Conservation (phyloP, 2,113 vertebrate genomes). For the Tyto alba region DNA sequence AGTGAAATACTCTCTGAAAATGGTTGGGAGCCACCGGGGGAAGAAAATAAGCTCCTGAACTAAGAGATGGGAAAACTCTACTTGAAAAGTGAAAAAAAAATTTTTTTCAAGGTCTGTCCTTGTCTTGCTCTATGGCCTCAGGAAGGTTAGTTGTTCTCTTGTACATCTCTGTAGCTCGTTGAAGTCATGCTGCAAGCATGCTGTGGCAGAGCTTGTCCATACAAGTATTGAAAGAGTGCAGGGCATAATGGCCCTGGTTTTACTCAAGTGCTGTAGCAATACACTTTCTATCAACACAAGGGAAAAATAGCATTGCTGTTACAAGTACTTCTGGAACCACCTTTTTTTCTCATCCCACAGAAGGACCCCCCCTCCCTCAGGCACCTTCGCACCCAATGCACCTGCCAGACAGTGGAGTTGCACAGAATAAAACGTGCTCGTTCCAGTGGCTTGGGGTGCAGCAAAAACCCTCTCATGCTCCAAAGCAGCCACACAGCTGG, state of each 20-base stretch:
- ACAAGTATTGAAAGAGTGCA: neutral
- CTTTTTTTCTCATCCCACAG: neutral
- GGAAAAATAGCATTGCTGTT: neutral
- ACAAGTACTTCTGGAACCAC: neutral
- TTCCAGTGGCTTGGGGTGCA: neutral
- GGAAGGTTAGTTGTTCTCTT: neutral
- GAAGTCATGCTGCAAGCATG: neutral
- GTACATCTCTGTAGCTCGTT: neutral
- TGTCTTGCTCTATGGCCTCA: neutral
- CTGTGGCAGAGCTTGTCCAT: neutral
- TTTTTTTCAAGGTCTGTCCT: neutral
- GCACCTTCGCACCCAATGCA: neutral
- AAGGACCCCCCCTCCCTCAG: neutral
- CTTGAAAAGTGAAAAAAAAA: neutral
- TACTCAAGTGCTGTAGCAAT: neutral
- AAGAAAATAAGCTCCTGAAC: neutral
- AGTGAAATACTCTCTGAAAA: neutral
- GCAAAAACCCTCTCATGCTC: accelerated
- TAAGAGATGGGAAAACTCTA: neutral
- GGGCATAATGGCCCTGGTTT: neutral
- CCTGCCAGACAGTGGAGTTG: neutral
- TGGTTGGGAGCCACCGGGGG: neutral
- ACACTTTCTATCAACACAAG: neutral
- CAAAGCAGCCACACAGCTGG: neutral
- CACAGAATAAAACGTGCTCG: neutral